Evolutionary conservation across 2,797 vertebrate species (phyloP).

Genomic region (Lepilemur ruficaudatus): DNA sequence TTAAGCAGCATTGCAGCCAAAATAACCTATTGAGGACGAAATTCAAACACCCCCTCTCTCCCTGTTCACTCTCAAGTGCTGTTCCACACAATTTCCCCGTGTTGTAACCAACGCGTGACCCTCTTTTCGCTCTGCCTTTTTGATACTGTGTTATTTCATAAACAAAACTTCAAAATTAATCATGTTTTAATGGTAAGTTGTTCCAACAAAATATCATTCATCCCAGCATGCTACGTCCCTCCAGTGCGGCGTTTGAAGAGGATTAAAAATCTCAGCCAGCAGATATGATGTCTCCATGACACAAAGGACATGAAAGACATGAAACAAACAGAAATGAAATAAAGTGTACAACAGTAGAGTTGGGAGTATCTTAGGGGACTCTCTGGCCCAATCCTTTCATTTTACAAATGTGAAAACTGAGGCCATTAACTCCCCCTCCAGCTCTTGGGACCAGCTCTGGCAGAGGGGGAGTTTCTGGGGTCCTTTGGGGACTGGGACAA

Average conservation of each 20-base stretch:
- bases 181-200: not conserved
- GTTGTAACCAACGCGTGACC: fast-evolving
- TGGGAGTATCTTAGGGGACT: not conserved
- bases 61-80: fast-evolving
- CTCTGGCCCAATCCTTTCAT: not conserved
- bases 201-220: not conserved
- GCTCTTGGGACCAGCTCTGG: not conserved
- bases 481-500: not conserved
- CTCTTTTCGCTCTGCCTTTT: not conserved
- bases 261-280: not conserved
- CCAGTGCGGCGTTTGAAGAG: not conserved
- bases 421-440: not conserved
- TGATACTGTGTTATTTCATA: not conserved
- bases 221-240: not conserved
- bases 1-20: constrained; percentile 14
- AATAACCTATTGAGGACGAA: not conserved
- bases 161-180: not conserved
- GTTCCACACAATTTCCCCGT: fast-evolving
- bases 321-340: not conserved
- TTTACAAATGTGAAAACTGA: constrained; percentile 3
- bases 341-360: not conserved
- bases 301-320: not conserved
- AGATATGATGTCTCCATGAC: not conserved
- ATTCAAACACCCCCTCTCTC: not conserved
- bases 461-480: not conserved